Evolutionary conservation across 1,140 invertebrate genomes (phyloP).

Genomic region (Halyomorpha halys): DNA sequence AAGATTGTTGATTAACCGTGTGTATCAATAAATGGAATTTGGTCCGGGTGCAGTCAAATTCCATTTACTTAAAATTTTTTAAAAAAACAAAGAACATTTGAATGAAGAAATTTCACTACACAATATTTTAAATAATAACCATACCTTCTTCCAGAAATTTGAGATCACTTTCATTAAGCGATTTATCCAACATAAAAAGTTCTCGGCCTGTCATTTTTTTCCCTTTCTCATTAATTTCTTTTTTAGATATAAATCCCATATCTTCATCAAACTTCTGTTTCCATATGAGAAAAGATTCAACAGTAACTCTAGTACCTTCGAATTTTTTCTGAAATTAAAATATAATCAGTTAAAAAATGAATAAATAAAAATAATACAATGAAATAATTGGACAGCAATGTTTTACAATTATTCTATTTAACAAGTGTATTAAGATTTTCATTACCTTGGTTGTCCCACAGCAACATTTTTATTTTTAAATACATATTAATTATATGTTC

Average conservation of each 20-base stretch:
- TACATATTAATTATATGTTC: too few relatives aligned
- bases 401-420: too few relatives aligned
- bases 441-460: too few relatives aligned
- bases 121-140: too few relatives aligned
- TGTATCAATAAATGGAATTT: too few relatives aligned
- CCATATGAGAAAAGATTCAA: constrained; percentile 94
- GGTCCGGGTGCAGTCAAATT: too few relatives aligned
- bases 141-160: constrained; percentile 88
- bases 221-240: constrained; percentile 57
- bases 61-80: too few relatives aligned
- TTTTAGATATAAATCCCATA: constrained; percentile 63
- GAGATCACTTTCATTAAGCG: constrained; percentile 88
- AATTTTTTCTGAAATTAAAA: constrained; percentile 67
- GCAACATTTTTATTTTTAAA: too few relatives aligned
- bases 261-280: constrained; percentile 88
- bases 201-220: constrained; percentile 57
- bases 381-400: too few relatives aligned
- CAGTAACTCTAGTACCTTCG: constrained; percentile 88
- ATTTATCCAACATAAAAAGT: constrained; percentile 83
- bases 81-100: too few relatives aligned
- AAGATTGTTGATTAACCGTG: too few relatives aligned
- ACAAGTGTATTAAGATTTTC: too few relatives aligned
- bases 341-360: constrained; percentile 13
- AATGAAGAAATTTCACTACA: neutral
- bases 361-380: neutral